Evolutionary conservation across 2,888 invertebrate species (phyloP).

Genomic region (Caenorhabditis wallacei): DNA sequence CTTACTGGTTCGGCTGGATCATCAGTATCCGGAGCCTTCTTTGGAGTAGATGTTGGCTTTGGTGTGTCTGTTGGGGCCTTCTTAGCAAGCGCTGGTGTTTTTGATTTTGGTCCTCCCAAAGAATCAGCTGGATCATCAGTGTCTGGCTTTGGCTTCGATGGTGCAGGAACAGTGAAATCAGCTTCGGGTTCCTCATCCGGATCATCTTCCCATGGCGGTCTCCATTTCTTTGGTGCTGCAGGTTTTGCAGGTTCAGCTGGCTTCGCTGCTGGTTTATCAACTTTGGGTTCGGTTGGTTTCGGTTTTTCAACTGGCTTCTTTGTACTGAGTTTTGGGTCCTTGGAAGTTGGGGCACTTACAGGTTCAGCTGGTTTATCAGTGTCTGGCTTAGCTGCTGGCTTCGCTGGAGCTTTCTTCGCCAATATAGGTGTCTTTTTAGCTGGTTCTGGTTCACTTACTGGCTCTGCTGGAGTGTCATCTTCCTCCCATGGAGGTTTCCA

Average conservation of each 20-base stretch:
- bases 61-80: conserved; percentile 50
- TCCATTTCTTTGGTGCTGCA: conserved; percentile 63
- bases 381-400: conserved; percentile 11
- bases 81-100: conserved; percentile 48
- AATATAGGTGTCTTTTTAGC: conserved; percentile 58
- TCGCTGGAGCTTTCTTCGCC: conserved; percentile 44
- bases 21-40: too few relatives aligned
- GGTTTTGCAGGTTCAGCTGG: conserved; percentile 46
- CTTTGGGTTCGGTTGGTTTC: conserved; percentile 36
- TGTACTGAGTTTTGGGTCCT: conserved; percentile 46
- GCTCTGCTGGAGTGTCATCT: conserved; percentile 54
- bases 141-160: conserved; percentile 48
- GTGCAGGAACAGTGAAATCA: conserved; percentile 52
- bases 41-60: conserved; percentile 20
- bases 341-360: conserved; percentile 30
- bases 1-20: too few relatives aligned
- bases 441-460: conserved; percentile 21
- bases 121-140: conserved; percentile 63
- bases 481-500: conserved; percentile 68
- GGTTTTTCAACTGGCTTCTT: conserved; percentile 44
- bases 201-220: conserved; percentile 64
- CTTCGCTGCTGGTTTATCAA: conserved; percentile 21
- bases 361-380: conserved; percentile 31
- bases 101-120: conserved; percentile 40
- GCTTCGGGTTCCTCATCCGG: conserved; percentile 47